These are phyloP conservation scores for Clarias pachynema DNA, from an alignment of 2,797 vertebrate species.

Conservation along the genomic window DNA sequence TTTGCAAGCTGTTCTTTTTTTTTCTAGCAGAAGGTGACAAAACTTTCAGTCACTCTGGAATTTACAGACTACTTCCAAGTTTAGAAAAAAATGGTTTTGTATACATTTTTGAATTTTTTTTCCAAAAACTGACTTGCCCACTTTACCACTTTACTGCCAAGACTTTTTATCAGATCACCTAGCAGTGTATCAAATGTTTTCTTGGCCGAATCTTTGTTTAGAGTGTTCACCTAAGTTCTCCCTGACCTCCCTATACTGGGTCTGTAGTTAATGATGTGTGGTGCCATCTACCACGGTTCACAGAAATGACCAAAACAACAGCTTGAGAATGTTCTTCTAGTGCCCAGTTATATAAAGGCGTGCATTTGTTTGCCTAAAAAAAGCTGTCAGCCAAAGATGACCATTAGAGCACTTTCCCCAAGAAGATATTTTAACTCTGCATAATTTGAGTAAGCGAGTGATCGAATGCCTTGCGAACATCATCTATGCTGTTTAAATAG, in stretches of 20 bases:
- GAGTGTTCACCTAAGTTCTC: conserved; percentile 30
- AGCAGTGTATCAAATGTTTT: background rate
- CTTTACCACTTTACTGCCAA: background rate
- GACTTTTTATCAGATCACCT: background rate
- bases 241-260: conserved; percentile 21
- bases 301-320: conserved; percentile 51
- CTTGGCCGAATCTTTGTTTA: conserved; percentile 4
- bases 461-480: background rate
- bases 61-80: background rate
- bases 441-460: background rate
- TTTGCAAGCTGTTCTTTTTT: conserved; percentile 37
- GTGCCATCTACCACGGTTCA: conserved; percentile 41
- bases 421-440: conserved; percentile 37
- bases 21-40: background rate
- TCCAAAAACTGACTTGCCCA: background rate
- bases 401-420: conserved; percentile 35
- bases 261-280: conserved; percentile 49
- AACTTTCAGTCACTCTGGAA: background rate
- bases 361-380: conserved; percentile 49
- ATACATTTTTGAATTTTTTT: background rate
- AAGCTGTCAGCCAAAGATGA: conserved; percentile 41
- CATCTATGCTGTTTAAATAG: background rate
- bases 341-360: conserved; percentile 31
- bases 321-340: conserved; percentile 47
- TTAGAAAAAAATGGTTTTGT: background rate